Evolutionary conservation across 2,797 vertebrate species (phyloP), one percentile per base, ranked within the genome.

Genomic region (Lophura swinhoii): DNA sequence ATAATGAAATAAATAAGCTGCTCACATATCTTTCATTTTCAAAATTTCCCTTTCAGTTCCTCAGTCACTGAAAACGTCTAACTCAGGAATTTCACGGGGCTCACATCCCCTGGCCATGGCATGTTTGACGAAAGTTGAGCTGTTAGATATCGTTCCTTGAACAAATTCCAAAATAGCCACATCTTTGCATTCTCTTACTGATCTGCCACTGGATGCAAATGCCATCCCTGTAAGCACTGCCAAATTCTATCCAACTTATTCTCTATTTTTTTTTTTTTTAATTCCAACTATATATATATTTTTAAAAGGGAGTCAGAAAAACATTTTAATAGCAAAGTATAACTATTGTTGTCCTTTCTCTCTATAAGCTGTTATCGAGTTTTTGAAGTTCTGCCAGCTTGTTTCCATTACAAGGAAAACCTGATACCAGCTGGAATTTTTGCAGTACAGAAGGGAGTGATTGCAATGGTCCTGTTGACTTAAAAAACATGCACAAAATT

Each of bases 361-460:
- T 89, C 48, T 78, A 31, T 78, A 86, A 94, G 82, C 87, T 79
- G 53, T 90, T 96, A 93, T 88, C 95, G 58, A 94, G 79, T 64
- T 91, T 96, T 81, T 95, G 94, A 94, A 95, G 94, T 85, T 76
- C 92, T 93, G 94, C 96, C 94, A 94, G 85, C 60, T 93, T 95
- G 87, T 95, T 96, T 96, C 93, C 94, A 91, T 95, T 95, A 92
- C 93, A 95, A 93, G 91, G 76, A 95, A 95, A 96, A 95, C 80
- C 62, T 92, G 89, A 95, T 96, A 94, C 35, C 88, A 90, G 90
- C 85, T 93, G 95, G 91, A 95, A 92, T 93, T 94, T 96, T 70
- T 91, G 83, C 77, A 94, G 85, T 56, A 84, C 85, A 82, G 80
- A 88, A 88, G 82, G 46, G 70, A 91, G 70, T 2, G 17, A 75